Evolutionary conservation across 37 sponge, comb jelly and placozoan genomes (phyloP), one percentile per base, ranked within the genome.

Genomic region (Halichondria panicea): DNA sequence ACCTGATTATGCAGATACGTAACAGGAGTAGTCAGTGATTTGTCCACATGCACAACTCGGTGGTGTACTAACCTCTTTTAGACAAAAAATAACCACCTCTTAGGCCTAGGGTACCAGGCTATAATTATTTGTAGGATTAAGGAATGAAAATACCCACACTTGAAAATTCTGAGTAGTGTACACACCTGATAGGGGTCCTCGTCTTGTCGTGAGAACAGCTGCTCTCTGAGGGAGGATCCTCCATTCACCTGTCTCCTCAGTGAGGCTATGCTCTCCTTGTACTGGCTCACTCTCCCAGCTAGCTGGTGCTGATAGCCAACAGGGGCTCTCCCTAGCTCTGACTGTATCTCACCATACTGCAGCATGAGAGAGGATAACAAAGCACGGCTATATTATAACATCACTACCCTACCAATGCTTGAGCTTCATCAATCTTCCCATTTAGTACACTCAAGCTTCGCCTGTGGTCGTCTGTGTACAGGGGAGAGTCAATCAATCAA

Each of bases 271-370:
- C 66, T 67, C 3, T 34, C 67, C 24, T 52, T 77, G 78, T 77
- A 77, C 41, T 50, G 78, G 38, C 28, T 27, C 11, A 66, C 9
- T 41, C 78, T 77, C 30, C 42, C 32, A 27, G 22, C 34, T 4
- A 66, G 24, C 54, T 77, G 38, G 27, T 48, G 39, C 31, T 76
- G 76, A 33, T 57, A 61, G 44, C 69, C 31, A 18, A 18, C 7
- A 0, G 76, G 84, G 19, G 84, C 76, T 48, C 11, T 56, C 46
- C 77, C 36, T 28, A 76, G 34, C 63, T 84, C 84, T 13, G 70
- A 25, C 70, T 65, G 46, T 32, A 84, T 70, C 11, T 75, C 70
- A 76, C 71, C 65, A 12, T 76, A 37, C 84, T 84, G 28, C 66
- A 72, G 1, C 43, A 38, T 27, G 8, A 67, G 31, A 55, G 9